These are phyloP conservation scores for Microtus ochrogaster DNA, from an alignment of 2,113 vertebrate genomes.

Conservation along the genomic window DNA sequence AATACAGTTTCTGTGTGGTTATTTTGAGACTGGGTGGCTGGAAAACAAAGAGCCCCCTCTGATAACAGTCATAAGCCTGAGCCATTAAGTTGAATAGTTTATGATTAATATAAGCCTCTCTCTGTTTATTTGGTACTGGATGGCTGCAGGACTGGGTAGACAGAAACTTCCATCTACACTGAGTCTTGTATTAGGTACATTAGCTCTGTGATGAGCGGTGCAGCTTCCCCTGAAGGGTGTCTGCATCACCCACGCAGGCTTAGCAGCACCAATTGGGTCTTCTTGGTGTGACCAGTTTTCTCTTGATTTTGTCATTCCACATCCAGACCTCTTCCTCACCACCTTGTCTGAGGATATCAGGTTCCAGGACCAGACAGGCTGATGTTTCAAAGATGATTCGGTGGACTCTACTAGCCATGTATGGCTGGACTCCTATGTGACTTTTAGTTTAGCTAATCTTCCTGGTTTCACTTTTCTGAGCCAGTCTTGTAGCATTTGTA, in stretches of 20 bases:
- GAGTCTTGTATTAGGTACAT: neutral
- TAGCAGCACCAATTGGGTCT: neutral
- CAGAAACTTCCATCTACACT: neutral
- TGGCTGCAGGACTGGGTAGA: too few relatives aligned
- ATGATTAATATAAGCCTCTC: too few relatives aligned
- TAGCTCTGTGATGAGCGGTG: neutral
- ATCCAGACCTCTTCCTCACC: neutral
- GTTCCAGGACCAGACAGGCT: neutral
- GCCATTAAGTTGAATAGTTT: too few relatives aligned
- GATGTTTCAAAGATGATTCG: neutral
- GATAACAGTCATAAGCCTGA: too few relatives aligned
- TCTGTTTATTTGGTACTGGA: too few relatives aligned
- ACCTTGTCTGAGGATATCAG: neutral
- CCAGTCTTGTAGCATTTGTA: too few relatives aligned
- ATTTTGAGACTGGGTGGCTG: too few relatives aligned
- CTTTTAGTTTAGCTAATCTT: neutral
- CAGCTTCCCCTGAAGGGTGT: neutral
- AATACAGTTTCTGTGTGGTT: too few relatives aligned
- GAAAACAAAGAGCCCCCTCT: too few relatives aligned
- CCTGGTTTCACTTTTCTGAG: neutral
- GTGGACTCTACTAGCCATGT: rapidly evolving
- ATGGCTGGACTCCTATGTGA: neutral
- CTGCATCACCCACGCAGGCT: neutral
- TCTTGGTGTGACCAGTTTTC: neutral
- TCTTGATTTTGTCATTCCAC: neutral